Base-by-base conservation (phyloP, 2,113 vertebrate species). In the Percopsis transmontana region DNA sequence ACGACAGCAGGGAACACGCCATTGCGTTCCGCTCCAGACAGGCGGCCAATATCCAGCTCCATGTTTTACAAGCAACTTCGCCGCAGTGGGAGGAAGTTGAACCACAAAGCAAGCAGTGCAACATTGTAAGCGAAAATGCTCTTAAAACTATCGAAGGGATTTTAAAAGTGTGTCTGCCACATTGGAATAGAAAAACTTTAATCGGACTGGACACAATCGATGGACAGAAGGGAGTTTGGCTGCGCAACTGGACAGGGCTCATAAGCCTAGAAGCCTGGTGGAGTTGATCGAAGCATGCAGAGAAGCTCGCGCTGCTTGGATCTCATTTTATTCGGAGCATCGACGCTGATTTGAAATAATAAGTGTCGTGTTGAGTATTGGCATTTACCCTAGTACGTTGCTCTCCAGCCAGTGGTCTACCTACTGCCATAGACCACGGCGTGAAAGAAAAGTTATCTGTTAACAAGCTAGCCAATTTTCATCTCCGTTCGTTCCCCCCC, bases 51-150 rank as follows among this genome's bases (percentile, higher is more conserved):
- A 1, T 84, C 85, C 85, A 51, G 66, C 20, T 77, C 85, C 87
- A 64, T 2, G 83, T 89, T 85, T 90, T 90, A 12, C 54, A 0
- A 12, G 60, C 66, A 15, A 71, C 72, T 61, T 44, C 84, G 76
- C 82, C 84, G 85, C 87, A 90, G 85, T 83, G 87, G 81, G 85
- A 89, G 88, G 88, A 90, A 90, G 88, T 88, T 58, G 63, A 77
- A 65, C 72, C 72, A 77, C 73, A 63, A 66, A 70, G 73, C 72
- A 15, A 83, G 80, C n/a, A 16, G 50, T 21, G 73, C 68, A 58
- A 16, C 58, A 3, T 66, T 64, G 70, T 48, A 24, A 60, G 58
- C 66, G 18, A 27, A 58, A 66, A 70, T 0, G 63, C 41, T 8
- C 41, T 23, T 8, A 63, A 75, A 72, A 10, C 68, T 18, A 77